Base-by-base conservation (phyloP, 2,113 vertebrate genomes). In the Gopherus flavomarginatus region DNA sequence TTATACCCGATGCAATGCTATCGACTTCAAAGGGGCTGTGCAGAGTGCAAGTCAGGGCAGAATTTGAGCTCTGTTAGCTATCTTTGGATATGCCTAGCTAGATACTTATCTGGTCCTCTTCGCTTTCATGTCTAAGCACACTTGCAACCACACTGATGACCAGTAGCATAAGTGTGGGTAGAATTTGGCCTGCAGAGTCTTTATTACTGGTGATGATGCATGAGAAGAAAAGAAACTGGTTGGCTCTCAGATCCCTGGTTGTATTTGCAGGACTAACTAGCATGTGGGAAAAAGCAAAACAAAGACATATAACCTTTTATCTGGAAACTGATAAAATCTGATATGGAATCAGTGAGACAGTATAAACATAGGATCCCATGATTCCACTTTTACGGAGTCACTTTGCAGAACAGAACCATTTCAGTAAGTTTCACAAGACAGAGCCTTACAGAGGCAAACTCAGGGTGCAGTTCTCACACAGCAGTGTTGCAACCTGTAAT, bases 201-300 rank as follows among this genome's bases (percentile, higher is more conserved):
- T 47, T 27, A 78, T 78, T 79, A 54, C 62, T 86, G 81, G 22
- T 85, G 88, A 92, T 54, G 77, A 79, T 54, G 50, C 57, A 85
- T 59, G 75, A 79, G 53, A 94, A 85, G 89, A 65, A 85, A n/a
- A 83, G 81, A 50, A 97, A 92, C 65, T 85, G 75, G 90, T 87
- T 95, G 86, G 88, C 92, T 97, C 95, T 90, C 57, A 94, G 81
- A 92, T 96, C 95, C 93, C 75, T 50, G 49, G 8, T 81, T 91
- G 90, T 81, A 94, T 90, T 91, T 97, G 72, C 83, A 81, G 91
- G 87, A 75, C 78, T 31, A 17, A 75, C 78, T 31, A 17, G n/a
- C 75, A 88, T 94, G 96, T 93, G 1, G 3, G 94, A 81, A 82
- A 88, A 85, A 96, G 91, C 62, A 44, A 72, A 2, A 0, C 81